Evolutionary conservation across 2,888 invertebrate species (phyloP), one percentile per base, ranked within the genome.

Genomic region (Slavum lentiscoides): DNA sequence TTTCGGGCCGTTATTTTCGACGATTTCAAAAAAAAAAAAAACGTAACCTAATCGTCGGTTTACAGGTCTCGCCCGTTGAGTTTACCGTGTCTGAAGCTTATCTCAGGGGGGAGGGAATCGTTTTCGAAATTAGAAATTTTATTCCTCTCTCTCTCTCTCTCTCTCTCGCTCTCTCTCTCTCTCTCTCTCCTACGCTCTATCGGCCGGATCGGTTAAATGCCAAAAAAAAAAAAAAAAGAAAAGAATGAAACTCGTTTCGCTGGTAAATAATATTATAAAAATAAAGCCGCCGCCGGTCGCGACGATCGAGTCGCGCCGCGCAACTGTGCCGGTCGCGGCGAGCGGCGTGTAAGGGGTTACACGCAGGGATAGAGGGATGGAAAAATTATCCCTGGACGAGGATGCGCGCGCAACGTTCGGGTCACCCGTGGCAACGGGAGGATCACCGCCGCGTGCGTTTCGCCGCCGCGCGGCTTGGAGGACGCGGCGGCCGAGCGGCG

Each of bases 401-500:
- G 62, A 61, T 70, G 77, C 77, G 77, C 77, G 77, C 77, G 77
- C 77, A 80, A 17, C 69, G 62, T 0, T 55, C 37, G 70, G 62
- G 77, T 80, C 77, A 70, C 77, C 77, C 77, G 70, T 80, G 70
- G 77, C 77, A 80, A 80, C 77, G 61, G 70, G 69, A 62, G 61
- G 70, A 80, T 80, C 64, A 80, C 70, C 69, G 17, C 58, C 59
- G 75, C 67, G 67, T n/a, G 67, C n/a, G 75, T 55, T 30, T 59
- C 21, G 58, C 58, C 39, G 49, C 61, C 19, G 58, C 11, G 21
- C 55, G 62, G 61, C 68, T 43, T 55, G 75, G 85, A 84, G 87
- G 73, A 82, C 81, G 73, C 76, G 58, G 66, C 59, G 72, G 67
- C 23, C 58, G 67, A 67, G 67, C 37, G 59, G 83, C 21, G 9